Evolutionary conservation across 2,113 vertebrate species (phyloP).

Genomic region (Corythornis vintsioides): DNA sequence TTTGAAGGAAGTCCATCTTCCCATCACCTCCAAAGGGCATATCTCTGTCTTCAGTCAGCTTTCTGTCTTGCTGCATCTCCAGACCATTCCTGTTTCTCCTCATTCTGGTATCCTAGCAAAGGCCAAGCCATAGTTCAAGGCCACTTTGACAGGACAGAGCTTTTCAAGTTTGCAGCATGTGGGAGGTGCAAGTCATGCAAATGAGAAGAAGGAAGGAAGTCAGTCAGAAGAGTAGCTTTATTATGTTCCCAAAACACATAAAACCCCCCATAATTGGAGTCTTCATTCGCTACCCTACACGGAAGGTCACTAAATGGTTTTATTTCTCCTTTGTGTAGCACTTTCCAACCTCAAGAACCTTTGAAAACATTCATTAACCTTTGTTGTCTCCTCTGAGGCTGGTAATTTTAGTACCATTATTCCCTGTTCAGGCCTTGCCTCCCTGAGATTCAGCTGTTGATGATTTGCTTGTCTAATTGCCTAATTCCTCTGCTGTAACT

Average conservation of each 20-base stretch:
- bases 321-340: not conserved
- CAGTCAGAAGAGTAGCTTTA: not conserved
- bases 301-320: not conserved
- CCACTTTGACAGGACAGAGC: not conserved
- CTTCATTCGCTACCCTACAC: not conserved
- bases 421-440: not conserved
- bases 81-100: not conserved
- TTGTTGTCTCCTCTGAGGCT: not conserved
- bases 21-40: not conserved
- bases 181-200: not conserved
- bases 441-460: not conserved
- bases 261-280: not conserved
- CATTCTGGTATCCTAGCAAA: not conserved
- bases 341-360: not conserved
- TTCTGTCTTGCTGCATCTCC: not conserved
- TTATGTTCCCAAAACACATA: not conserved
- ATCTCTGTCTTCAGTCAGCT: not conserved
- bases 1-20: not conserved
- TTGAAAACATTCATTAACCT: constrained; percentile 12
- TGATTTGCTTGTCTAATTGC: not conserved
- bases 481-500: not conserved
- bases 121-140: not conserved
- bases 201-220: not conserved
- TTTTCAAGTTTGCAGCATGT: not conserved
- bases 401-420: not conserved